Percentiles rank a stretch among this genome's conserved stretches.
Evolutionary conservation across 64 coral and sea anemone species (phyloP).

Genomic region (Actinia equina): DNA sequence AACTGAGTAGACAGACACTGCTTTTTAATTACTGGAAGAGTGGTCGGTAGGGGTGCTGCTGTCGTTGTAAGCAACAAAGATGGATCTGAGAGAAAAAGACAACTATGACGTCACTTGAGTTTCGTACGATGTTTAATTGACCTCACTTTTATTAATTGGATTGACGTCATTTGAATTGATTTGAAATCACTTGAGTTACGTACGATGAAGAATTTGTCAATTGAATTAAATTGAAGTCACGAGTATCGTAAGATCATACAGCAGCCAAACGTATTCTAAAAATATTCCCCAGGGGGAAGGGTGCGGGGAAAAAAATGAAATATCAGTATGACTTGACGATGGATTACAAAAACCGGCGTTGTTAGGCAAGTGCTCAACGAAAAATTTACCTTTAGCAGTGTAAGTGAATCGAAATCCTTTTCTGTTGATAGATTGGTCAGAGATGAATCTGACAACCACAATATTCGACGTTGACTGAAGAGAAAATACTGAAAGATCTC

Average conservation of each 20-base stretch:
- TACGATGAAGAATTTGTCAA: too few relatives aligned
- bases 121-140: neutral
- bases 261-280: too few relatives aligned
- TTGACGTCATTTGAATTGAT: neutral
- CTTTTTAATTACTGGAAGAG: neutral
- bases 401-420: conserved; percentile 61
- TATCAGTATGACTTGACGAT: neutral
- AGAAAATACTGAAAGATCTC: conserved; percentile 23
- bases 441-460: conserved; percentile 60
- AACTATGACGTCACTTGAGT: neutral
- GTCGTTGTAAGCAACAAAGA: conserved; percentile 10
- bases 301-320: neutral
- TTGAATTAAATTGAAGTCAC: too few relatives aligned
- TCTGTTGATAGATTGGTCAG: conserved; percentile 57
- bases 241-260: too few relatives aligned
- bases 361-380: neutral
- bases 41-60: conserved; percentile 10
- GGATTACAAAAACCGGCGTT: neutral
- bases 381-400: conserved; percentile 51
- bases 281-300: neutral
- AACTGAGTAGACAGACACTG: conserved; percentile 49
- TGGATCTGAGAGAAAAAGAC: neutral
- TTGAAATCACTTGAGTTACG: neutral
- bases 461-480: conserved; percentile 48
- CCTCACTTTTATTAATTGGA: too few relatives aligned